A percentile compares a stretch with the other conserved stretches of the same genome.
Conservation (phyloP, 2,113 vertebrate species). For the Callaeas wilsoni region DNA sequence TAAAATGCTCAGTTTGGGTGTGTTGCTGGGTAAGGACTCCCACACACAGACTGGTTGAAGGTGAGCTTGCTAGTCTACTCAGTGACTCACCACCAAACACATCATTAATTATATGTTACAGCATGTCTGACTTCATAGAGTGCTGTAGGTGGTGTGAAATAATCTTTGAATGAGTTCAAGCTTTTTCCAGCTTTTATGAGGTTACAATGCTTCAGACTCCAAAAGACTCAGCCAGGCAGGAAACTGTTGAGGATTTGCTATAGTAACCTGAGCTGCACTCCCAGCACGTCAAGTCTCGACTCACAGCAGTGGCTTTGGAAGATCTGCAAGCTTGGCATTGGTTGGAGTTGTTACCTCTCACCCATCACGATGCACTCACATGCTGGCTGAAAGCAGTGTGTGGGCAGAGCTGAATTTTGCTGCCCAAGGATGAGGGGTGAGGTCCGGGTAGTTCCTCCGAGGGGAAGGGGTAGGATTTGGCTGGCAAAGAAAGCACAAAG, state of each 20-base stretch:
- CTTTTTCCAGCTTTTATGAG: slow-evolving; percentile 48
- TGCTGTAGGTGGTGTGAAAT: slow-evolving; percentile 58
- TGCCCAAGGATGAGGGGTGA: slow-evolving; percentile 3
- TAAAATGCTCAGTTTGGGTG: slow-evolving; percentile 23
- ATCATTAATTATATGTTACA: slow-evolving; percentile 51
- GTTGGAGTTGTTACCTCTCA: not conserved
- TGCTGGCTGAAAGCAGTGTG: not conserved
- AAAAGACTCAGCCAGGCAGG: slow-evolving; percentile 26
- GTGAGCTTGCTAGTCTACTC: slow-evolving; percentile 51
- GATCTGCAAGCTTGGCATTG: not conserved
- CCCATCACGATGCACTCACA: not conserved
- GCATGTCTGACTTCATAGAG: slow-evolving; percentile 60
- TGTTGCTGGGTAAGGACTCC: slow-evolving; percentile 33
- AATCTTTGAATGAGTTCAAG: slow-evolving; percentile 53
- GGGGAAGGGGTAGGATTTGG: not conserved
- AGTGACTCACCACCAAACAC: slow-evolving; percentile 13
- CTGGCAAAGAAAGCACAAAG: not conserved
- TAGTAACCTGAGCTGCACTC: slow-evolving; percentile 4
- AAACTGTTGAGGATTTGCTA: slow-evolving; percentile 32
- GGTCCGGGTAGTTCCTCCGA: accelerated
- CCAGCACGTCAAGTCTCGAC: not conserved
- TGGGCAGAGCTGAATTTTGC: not conserved
- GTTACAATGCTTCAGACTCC: slow-evolving; percentile 13
- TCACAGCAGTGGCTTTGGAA: not conserved
- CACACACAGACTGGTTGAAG: slow-evolving; percentile 35